A percentile compares a stretch with the other conserved stretches of the same genome.
These are phyloP conservation scores for Galeopterus variegatus DNA, from an alignment of 2,113 vertebrate genomes.

Conservation along the genomic window DNA sequence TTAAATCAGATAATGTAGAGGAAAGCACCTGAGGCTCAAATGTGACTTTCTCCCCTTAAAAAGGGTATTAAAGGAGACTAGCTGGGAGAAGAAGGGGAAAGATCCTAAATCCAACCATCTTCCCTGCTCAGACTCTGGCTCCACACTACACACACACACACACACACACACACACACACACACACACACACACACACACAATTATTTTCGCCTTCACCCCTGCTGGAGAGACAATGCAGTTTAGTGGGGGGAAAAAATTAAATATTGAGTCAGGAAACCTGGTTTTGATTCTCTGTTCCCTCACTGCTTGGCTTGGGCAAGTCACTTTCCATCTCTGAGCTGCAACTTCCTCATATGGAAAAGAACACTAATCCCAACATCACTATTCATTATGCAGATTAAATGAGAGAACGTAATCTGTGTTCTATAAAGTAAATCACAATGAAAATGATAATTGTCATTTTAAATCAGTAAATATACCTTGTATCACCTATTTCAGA, in stretches of 20 bases:
- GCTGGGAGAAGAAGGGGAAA: not conserved
- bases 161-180: not conserved
- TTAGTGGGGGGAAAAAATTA: conserved; percentile 9
- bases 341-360: conserved; percentile 39
- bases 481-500: conserved; percentile 20
- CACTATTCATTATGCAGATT: not conserved
- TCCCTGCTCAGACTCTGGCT: not conserved
- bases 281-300: conserved; percentile 34
- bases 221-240: not conserved
- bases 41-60: not conserved
- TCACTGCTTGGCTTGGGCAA: not conserved
- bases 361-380: not conserved
- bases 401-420: not conserved
- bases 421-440: not conserved
- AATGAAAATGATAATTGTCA: conserved; percentile 33
- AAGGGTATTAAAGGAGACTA: not conserved
- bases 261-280: conserved; percentile 48
- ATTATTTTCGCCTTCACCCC: not conserved
- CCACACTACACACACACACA: not conserved
- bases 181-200: not conserved
- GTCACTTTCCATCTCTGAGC: conserved; percentile 55
- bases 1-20: not conserved
- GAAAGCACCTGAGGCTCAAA: conserved; percentile 3
- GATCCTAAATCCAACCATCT: not conserved
- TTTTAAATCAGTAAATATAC: conserved; percentile 58